Base-by-base conservation (phyloP, 2,888 invertebrate genomes). In the Aphidoletes aphidimyza region DNA sequence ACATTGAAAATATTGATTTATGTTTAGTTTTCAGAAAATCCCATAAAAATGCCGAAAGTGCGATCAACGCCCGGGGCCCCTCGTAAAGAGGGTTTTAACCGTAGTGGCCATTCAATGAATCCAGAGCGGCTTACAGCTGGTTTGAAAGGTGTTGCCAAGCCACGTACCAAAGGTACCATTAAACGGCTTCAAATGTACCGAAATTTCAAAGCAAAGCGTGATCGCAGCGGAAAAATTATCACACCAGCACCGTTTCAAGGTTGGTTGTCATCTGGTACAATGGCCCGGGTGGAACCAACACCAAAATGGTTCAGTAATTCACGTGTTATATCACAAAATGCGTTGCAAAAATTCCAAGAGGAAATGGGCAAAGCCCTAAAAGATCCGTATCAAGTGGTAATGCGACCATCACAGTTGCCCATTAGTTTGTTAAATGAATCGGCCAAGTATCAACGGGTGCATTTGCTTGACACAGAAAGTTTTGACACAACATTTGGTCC, bases 281-380 rank as follows among this genome's bases (percentile, higher is more conserved):
- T 95, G 88, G 97, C 98, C 42, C 92, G 99, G 85, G 97, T 99
- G 0, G 99, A 98, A 90, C 99, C 99, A 1, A 98, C 97, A 87
- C 96, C 98, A 87, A 97, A 96, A 89, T 99, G 99, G 99, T 99
- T 99, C 90, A 98, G 98, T 22, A 99, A 99, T 89, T 98, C 99
- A 0, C 93, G 98, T 86, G 98, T 99, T 0, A 97, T 99, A 87
- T 95, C 97, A 0, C 99, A 99, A 90, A 94, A 93, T 88, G 94
- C 96, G 0, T 88, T 97, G 42, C 96, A 96, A 89, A 96, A 95
- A 88, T 96, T 97, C 88, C 96, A 99, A 91, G 96, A 96, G 69
- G 98, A 98, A 90, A 93, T 99, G 89, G 98, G 97, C 26, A 96
- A 96, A 87, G 98, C 96, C 42, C 92, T 97, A 84, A 97, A 95